Conservation (phyloP, 1,140 invertebrate species). For the Heliothis virescens region DNA sequence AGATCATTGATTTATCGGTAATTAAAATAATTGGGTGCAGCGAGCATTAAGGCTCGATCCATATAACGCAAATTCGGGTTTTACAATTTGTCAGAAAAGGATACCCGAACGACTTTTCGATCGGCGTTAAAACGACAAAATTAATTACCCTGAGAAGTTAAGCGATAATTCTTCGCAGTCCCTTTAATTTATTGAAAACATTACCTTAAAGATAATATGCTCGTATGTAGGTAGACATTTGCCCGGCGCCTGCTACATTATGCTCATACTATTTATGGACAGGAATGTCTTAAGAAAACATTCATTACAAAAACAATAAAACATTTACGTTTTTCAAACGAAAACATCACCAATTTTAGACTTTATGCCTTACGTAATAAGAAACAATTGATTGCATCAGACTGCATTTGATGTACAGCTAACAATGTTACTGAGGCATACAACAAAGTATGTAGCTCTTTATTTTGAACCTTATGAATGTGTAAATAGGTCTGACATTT, state of each 20-base stretch:
- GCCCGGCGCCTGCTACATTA: slow-evolving; percentile 66
- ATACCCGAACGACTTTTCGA: slow-evolving; percentile 17
- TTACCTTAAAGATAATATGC: slow-evolving; percentile 11
- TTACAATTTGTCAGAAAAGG: slow-evolving; percentile 29
- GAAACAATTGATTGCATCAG: slow-evolving; percentile 44
- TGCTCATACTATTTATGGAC: slow-evolving; percentile 79
- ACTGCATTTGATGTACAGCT: slow-evolving; percentile 16
- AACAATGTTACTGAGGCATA: slow-evolving; percentile 1
- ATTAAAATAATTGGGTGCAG: slow-evolving; percentile 21
- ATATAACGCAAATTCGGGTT: slow-evolving; percentile 14
- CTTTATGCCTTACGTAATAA: slow-evolving; percentile 27
- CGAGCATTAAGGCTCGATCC: slow-evolving; percentile 11
- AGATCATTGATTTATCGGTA: neutral
- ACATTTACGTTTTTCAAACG: slow-evolving; percentile 41
- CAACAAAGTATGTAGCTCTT: neutral
- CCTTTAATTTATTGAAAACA: slow-evolving; percentile 30
- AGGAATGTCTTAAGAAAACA: slow-evolving; percentile 81
- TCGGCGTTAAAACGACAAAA: slow-evolving; percentile 22
- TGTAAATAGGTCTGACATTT: neutral
- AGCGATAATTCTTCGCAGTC: slow-evolving; percentile 12
- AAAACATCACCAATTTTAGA: slow-evolving; percentile 31
- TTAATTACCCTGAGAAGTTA: slow-evolving; percentile 11
- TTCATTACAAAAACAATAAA: slow-evolving; percentile 57
- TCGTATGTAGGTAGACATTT: slow-evolving; percentile 49
- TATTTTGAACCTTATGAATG: slow-evolving; percentile 17